Evolutionary conservation across 2,888 invertebrate genomes (phyloP).

Genomic region (Acronicta leporina): DNA sequence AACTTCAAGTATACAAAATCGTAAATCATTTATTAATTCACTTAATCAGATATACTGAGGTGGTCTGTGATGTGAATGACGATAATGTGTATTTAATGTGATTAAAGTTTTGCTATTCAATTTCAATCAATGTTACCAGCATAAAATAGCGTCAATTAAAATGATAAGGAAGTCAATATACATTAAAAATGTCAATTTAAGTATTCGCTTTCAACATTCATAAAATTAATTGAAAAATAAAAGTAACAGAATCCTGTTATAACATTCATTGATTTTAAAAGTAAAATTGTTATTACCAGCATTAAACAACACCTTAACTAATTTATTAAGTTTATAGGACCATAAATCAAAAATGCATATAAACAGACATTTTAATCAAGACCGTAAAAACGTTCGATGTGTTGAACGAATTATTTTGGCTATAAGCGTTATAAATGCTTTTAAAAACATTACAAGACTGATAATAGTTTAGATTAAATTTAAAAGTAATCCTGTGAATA

Average conservation of each 20-base stretch:
- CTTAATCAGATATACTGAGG: too few species aligned
- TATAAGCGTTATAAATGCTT: slow-evolving; percentile 2
- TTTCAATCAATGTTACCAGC: too few species aligned
- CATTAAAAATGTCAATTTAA: slow-evolving; percentile 11
- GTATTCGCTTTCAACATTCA: slow-evolving; percentile 7
- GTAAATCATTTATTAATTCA: too few species aligned
- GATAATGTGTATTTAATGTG: too few species aligned
- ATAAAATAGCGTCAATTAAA: too few species aligned
- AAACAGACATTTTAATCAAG: slow-evolving; percentile 19
- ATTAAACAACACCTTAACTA: slow-evolving; percentile 9
- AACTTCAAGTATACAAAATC: too few species aligned
- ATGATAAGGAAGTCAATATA: too few species aligned
- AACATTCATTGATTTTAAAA: slow-evolving; percentile 4
- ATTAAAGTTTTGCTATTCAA: too few species aligned
- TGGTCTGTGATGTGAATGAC: too few species aligned
- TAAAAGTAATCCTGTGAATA: not conserved
- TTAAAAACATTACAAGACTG: slow-evolving; percentile 3
- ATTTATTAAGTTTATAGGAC: slow-evolving; percentile 7
- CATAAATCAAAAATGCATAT: slow-evolving; percentile 30
- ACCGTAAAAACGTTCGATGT: slow-evolving; percentile 6
- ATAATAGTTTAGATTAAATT: not conserved
- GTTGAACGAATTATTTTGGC: slow-evolving; percentile 1
- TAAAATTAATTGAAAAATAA: slow-evolving; percentile 29
- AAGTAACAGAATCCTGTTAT: slow-evolving; percentile 16
- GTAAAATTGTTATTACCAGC: slow-evolving; percentile 1